phyloP scores from a whole-genome alignment of 2,113 vertebrate species.

The Nycticryphes semicollaris region DNA sequence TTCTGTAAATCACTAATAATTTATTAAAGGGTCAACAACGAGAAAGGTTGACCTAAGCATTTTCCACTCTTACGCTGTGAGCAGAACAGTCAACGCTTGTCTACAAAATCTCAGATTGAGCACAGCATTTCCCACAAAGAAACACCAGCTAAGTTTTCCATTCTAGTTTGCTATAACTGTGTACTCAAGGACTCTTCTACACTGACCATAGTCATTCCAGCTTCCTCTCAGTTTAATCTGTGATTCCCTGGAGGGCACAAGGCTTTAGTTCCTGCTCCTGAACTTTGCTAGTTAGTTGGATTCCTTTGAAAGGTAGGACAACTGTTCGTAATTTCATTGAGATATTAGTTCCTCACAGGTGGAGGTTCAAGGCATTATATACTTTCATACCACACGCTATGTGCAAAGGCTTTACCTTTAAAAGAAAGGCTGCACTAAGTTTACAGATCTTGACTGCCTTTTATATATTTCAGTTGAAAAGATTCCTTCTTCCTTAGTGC shows the following conservation, averaged over 20 bases:
- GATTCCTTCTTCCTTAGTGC: neutral
- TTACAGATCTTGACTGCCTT: neutral
- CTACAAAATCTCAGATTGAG: neutral
- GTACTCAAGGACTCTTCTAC: neutral
- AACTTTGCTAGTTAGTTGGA: neutral
- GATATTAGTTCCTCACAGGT: neutral
- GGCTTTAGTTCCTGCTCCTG: neutral
- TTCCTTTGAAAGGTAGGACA: neutral
- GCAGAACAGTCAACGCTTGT: neutral
- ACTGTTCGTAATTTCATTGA: neutral
- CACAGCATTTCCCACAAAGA: neutral
- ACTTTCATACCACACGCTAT: neutral
- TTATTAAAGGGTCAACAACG: neutral
- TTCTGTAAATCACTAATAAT: neutral
- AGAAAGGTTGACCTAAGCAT: neutral
- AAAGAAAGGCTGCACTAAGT: neutral
- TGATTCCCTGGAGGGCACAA: neutral
- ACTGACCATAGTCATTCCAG: neutral
- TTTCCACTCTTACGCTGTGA: neutral
- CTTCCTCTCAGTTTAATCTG: neutral
- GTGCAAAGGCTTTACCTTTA: neutral
- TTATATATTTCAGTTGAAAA: neutral
- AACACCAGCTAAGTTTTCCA: neutral
- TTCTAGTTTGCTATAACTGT: neutral
- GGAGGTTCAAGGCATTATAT: neutral